Base-by-base conservation (phyloP, 2,113 vertebrate species). In the Cheirogaleus medius region DNA sequence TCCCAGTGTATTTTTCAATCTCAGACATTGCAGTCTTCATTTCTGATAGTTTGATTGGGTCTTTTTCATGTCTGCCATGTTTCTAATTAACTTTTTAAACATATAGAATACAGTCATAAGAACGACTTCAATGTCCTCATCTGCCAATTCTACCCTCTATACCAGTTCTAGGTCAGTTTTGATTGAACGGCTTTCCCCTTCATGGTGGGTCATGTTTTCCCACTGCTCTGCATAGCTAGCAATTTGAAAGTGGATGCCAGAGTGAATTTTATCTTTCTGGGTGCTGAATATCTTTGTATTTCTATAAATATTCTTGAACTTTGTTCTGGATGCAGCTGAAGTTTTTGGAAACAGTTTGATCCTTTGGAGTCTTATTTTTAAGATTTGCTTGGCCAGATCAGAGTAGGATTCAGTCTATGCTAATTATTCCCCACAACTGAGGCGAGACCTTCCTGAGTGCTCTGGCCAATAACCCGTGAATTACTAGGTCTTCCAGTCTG, bases 121-220 rank as follows among this genome's bases (percentile, higher is more conserved):
- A 90, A 44, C 8, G 34, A 15, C 58, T 69, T 82, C 32, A 29
- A 82, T 27, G 29, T 68, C 25, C 44, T 91, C 85, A 29, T 76
- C 56, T 93, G 52, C 58, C 77, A 13, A 66, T 69, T 85, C 77
- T 77, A 69, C 73, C 85, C 80, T 64, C 64, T 90, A 52, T 14
- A 29, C 74, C 42, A 18, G 23, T 47, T 63, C 71, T 92, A 37
- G 63, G 88, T 84, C 63, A 73, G 32, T 68, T 86, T 52, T 90
- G 87, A 96, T 71, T 58, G 25, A 56, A 14, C 84, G 47, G 37
- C 82, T 92, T 76, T 90, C n/a, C 80, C 88, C 52, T 78, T 92
- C 47, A 58, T 90, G 64, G 1, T 64, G 34, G 63, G 8, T 85
- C 54, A 42, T n/a, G 63, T 80, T 92, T 58, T 68, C 37, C 63